Base-by-base conservation (phyloP, 2,113 vertebrate genomes). In the Bufo gargarizans region DNA sequence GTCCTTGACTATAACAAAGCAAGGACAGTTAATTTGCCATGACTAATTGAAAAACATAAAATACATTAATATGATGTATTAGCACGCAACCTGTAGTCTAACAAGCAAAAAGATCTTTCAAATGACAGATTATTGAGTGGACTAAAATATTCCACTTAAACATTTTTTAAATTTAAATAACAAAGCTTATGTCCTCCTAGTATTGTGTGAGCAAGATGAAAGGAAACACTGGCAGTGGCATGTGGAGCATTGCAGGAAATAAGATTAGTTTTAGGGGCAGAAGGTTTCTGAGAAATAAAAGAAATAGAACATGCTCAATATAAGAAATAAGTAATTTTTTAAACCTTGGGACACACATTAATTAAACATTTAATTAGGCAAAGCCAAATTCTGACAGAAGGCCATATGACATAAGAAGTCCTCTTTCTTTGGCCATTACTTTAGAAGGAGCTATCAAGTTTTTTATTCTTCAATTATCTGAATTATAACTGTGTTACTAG, bases 21-120 rank as follows among this genome's bases (percentile, higher is more conserved):
- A 92, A 95, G 92, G 92, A 91, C 91, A 92, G 89, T 91, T 94
- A 95, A 95, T 94, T 95, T 94, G 65, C 93, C 77, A 7, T 94
- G 91, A 95, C 93, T 95, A 95, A 94, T 92, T 94, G 90, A 90
- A 93, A 94, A 92, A 92, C 77, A 91, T 91, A 92, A 92, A 93
- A 91, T 91, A 90, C 91, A 93, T 94, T 94, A 94, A 94, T 91
- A 91, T 91, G 92, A 92, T 94, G 93, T 93, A 90, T 91, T 92
- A 92, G 90, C 76, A 43, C 82, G 50, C 72, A 89, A 84, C 87
- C 82, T 84, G 87, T 89, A 89, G 72, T 71, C 82, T 89, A 89
- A 84, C 81, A 84, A 84, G 87, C 58, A 88, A 89, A 84, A 47
- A 5, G n/a, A 84, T 84, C 82, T 65, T 69, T 89, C 49, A 84